phyloP scores from a whole-genome alignment of 2,888 invertebrate genomes.

The Lissocephala sabroskyi region DNA sequence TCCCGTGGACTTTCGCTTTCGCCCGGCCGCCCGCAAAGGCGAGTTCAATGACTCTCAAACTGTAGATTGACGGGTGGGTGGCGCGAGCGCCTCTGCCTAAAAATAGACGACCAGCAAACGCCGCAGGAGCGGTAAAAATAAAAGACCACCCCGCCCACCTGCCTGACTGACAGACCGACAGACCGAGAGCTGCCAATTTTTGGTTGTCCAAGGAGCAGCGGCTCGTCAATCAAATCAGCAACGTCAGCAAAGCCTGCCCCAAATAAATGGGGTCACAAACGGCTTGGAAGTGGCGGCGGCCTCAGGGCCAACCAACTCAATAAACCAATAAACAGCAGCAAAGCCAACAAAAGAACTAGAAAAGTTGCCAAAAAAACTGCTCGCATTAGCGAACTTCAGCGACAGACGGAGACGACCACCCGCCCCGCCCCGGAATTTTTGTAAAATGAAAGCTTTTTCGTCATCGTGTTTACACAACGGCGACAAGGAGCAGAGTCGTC shows the following conservation, averaged over 20 bases:
- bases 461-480: too few relatives aligned
- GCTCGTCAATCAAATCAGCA: conserved; percentile 38
- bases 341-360: not conserved
- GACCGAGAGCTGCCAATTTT: conserved; percentile 5
- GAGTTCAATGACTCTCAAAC: conserved; percentile 42
- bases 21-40: conserved; percentile 1
- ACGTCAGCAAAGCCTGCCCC: conserved; percentile 15
- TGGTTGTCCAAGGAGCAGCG: not conserved
- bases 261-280: conserved; percentile 33
- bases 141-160: conserved; percentile 5
- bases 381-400: not conserved
- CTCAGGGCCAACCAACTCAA: not conserved
- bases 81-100: too few relatives aligned
- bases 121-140: too few relatives aligned
- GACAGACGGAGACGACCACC: conserved; percentile 8
- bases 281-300: not conserved
- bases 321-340: too few relatives aligned
- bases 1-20: conserved; percentile 24
- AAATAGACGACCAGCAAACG: conserved; percentile 24
- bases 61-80: conserved; percentile 5
- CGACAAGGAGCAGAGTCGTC: too few relatives aligned
- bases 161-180: conserved; percentile 25
- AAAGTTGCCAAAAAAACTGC: not conserved
- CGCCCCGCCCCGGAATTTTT: not conserved
- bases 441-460: too few relatives aligned